Evolutionary conservation across 1,140 invertebrate species (phyloP), one percentile per base, ranked within the genome.

Genomic region (Cheumatopsyche charites): DNA sequence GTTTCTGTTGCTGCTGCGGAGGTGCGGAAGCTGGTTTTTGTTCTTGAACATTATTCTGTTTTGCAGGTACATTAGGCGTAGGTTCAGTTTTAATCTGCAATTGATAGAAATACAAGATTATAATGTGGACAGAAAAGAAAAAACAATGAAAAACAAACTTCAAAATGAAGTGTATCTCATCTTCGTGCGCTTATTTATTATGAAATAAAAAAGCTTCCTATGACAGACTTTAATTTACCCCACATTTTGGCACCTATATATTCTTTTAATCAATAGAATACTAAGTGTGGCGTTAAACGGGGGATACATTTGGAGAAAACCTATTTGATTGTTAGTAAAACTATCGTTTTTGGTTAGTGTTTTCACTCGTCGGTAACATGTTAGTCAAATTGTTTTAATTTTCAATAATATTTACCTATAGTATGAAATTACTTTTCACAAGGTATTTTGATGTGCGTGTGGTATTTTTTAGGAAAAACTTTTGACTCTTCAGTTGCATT

Each of bases 281-380:
- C 45, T 62, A 71, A 71, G 73, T 66, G 70, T 75, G 73, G 73
- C 73, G 49, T 52, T 67, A 65, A 69, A 55, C 43, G 21, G 62
- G 73, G 73, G 70, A 29, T 36, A 62, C 7, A 36, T n/a, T 62
- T 36, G 9, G 9, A 4, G 3, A 36, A 36, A 36, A 36, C 29
- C n/a, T n/a, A n/a, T n/a, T n/a, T n/a, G n/a, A n/a, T 36, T 4
- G 9, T 36, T 36, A 36, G 9, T 36, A 4, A 36, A 36, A 36
- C 9, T 36, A 36, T 36, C 9, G 9, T 4, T 4, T 36, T 36
- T 36, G 9, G 9, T 4, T 36, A 36, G 9, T 36, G 9, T 36
- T 4, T 36, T 9, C 3, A 36, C 29, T 36, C 29, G 9, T 36
- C 29, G 29, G 29, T n/a, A n/a, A n/a, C n/a, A n/a, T n/a, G n/a